Conservation (phyloP, 2,797 vertebrate genomes). For the Schizothorax lantsangensis region DNA sequence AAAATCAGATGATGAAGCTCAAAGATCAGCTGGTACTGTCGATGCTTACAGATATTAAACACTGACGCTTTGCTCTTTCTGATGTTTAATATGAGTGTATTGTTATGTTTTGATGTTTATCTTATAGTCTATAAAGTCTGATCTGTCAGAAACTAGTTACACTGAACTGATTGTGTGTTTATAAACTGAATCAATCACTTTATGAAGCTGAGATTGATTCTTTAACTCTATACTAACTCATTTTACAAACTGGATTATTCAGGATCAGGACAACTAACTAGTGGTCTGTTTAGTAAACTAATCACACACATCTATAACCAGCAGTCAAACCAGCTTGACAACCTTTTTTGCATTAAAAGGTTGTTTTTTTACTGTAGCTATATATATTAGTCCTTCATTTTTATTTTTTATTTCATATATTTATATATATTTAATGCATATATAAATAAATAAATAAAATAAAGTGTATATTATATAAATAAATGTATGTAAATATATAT, state of each 20-base stretch:
- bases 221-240: not conserved
- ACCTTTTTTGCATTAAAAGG: not conserved
- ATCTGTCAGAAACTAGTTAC: not conserved
- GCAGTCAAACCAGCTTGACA: not conserved
- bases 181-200: not conserved
- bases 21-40: not conserved
- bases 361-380: not conserved
- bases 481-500: too few relatives aligned
- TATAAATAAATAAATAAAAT: too few relatives aligned
- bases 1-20: not conserved
- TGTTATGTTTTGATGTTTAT: not conserved
- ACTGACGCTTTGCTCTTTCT: not conserved
- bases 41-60: not conserved
- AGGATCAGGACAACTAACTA: not conserved
- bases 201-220: not conserved
- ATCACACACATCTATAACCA: not conserved
- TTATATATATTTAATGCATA: too few relatives aligned
- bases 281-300: not conserved
- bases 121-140: not conserved
- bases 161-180: not conserved
- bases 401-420: too few relatives aligned
- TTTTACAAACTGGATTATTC: not conserved
- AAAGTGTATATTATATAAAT: too few relatives aligned
- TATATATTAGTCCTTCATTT: too few relatives aligned
- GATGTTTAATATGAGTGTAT: not conserved